Evolutionary conservation across 1,140 invertebrate species (phyloP).

Genomic region (Xylocopa sonorina): DNA sequence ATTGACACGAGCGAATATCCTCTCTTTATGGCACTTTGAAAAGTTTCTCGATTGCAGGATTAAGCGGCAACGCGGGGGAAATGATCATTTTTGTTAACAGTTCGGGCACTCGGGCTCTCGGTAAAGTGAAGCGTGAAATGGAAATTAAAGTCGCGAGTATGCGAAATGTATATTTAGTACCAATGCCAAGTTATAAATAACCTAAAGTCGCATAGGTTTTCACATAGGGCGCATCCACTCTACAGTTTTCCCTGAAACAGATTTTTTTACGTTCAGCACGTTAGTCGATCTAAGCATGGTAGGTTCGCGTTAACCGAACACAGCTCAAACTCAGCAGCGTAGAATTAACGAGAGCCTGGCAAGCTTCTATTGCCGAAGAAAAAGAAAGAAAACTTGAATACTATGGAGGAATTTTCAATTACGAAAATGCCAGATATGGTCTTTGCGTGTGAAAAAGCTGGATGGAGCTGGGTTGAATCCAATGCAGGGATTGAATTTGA

Average conservation of each 20-base stretch:
- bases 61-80: too few relatives aligned
- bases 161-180: conserved; percentile 71
- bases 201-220: conserved; percentile 95
- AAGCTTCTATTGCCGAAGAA: neutral
- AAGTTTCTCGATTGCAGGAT: too few relatives aligned
- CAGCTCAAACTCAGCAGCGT: too few relatives aligned
- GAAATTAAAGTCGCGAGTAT: conserved; percentile 69
- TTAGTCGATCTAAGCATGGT: neutral
- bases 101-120: conserved; percentile 65
- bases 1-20: neutral
- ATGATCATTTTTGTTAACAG: too few relatives aligned
- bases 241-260: conserved; percentile 90
- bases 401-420: too few relatives aligned
- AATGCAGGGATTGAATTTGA: too few relatives aligned
- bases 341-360: neutral
- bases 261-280: conserved; percentile 49
- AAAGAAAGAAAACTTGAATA: too few relatives aligned
- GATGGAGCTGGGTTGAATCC: too few relatives aligned
- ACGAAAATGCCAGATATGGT: too few relatives aligned
- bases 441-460: too few relatives aligned
- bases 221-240: conserved; percentile 92
- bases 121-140: conserved; percentile 64
- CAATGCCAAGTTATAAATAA: conserved; percentile 87
- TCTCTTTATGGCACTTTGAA: neutral
- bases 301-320: neutral